Conservation (phyloP, 2,113 vertebrate genomes). For the Meles meles region DNA sequence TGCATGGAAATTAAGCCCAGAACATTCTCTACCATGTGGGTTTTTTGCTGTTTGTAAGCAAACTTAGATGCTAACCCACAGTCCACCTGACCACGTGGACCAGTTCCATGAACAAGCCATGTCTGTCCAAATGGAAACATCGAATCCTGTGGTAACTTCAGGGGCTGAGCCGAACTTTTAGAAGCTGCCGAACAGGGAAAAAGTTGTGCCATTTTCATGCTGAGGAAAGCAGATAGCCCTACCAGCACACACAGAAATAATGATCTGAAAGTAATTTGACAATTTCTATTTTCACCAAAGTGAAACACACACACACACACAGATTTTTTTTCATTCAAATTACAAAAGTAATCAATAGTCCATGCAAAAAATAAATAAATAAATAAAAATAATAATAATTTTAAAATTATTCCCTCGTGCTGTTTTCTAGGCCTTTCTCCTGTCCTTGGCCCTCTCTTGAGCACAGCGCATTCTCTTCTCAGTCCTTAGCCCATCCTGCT, state of each 20-base stretch:
- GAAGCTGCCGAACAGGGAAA: neutral
- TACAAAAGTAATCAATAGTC: neutral
- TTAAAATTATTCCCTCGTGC: neutral
- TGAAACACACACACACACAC: neutral
- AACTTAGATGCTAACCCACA: neutral
- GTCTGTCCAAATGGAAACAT: neutral
- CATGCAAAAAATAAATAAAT: neutral
- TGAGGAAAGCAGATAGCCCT: slow-evolving; percentile 14
- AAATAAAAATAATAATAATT: neutral
- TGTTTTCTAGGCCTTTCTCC: neutral
- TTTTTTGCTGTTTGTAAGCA: slow-evolving; percentile 17
- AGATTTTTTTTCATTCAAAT: neutral
- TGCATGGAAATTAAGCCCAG: neutral
- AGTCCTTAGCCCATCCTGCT: neutral
- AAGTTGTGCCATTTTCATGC: neutral
- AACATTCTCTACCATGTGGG: slow-evolving; percentile 4
- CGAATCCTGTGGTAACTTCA: neutral
- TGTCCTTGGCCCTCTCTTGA: neutral
- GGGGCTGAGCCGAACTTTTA: neutral
- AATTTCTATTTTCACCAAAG: neutral
- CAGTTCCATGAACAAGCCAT: neutral
- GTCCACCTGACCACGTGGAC: neutral
- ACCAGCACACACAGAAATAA: slow-evolving; percentile 9
- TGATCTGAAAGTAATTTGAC: slow-evolving; percentile 9
- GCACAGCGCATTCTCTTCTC: neutral